Percentiles rank a stretch among this genome's conserved stretches.
Conservation (phyloP, 1,140 invertebrate genomes). For the Ceratosolen fusciceps region DNA sequence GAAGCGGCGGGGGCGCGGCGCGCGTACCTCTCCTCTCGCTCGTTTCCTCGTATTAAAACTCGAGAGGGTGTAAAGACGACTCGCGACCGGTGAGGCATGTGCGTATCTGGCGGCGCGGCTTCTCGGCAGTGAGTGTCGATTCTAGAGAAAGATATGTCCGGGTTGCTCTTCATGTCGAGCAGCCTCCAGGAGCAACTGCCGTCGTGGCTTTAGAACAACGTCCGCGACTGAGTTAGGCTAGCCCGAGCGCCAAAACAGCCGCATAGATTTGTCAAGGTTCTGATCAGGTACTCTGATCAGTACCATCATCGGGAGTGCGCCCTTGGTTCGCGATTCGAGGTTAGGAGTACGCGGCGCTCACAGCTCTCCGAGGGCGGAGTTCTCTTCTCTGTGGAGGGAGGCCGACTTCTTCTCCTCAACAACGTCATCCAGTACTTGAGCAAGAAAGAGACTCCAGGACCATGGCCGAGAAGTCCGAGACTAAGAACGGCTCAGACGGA, state of each 20-base stretch:
- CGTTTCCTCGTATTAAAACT: no score
- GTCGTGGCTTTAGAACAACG: no score
- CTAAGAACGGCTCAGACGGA: constrained; percentile 10
- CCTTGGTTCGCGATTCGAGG: constrained; percentile 23
- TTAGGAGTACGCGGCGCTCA: constrained; percentile 42
- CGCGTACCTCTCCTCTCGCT: not conserved
- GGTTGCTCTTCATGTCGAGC: not conserved
- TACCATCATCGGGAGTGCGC: not conserved
- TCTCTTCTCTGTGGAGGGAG: not conserved
- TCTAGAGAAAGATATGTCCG: not conserved
- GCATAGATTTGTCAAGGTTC: no score
- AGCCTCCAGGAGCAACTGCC: no score
- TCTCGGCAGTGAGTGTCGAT: not conserved
- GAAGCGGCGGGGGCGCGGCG: not conserved
- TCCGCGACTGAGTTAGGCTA: no score
- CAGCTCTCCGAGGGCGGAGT: not conserved
- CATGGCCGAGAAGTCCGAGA: constrained; percentile 46
- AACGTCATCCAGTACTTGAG: not conserved
- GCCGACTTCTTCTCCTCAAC: not conserved
- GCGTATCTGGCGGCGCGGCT: not conserved
- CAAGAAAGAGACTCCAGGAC: constrained; percentile 20
- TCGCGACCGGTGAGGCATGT: not conserved
- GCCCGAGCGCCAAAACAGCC: no score
- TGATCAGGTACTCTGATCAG: no score
- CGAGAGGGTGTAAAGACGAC: no score